Evolutionary conservation across 2,797 vertebrate species (phyloP), one percentile per base, ranked within the genome.

Genomic region (Graptemys geographica): DNA sequence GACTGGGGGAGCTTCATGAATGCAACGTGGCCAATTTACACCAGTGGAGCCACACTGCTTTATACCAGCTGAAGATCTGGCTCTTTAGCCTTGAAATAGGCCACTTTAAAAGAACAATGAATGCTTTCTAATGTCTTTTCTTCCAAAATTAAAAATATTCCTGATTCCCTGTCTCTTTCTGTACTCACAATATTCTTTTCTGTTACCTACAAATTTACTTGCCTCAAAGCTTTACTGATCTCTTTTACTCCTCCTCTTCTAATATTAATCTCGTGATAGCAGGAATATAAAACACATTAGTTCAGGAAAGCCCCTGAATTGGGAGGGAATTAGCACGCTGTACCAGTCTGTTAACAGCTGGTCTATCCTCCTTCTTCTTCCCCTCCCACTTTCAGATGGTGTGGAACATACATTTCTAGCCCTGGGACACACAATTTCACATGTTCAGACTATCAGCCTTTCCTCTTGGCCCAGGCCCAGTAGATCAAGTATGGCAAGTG

Each of bases 351-450:
- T 49, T 51, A 93, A 84, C 28, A 93, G 74, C 44, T 81, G 82
- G 93, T 91, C 80, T 44, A 23, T 3, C 2, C 3, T 11, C 87
- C 78, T 91, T 82, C 82, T 96, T 27, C 51, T 41, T 87, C 80
- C 57, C 47, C 83, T 80, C 72, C 15, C 0, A 1, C n/a, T 65
- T 69, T 95, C 94, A 94, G 90, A 28, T 90, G 89, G 94, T 84
- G 88, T 31, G 81, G 96, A 96, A 93, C 93, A 93, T 56, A 82
- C 55, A 12, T 85, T 89, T 84, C 84, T 89, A 44, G 41, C 85
- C 89, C 90, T 91, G 59, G 72, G 87, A 74, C 85, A 21, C n/a
- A 90, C 90, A 5, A n/a, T 82, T 91, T 69, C 55, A 69, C 93
- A 28, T 52, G 4, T 57, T 57, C 4, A 57, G 21, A 57, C 85